Evolutionary conservation across 2,113 vertebrate genomes (phyloP).

Genomic region (Limnothrissa miodon): DNA sequence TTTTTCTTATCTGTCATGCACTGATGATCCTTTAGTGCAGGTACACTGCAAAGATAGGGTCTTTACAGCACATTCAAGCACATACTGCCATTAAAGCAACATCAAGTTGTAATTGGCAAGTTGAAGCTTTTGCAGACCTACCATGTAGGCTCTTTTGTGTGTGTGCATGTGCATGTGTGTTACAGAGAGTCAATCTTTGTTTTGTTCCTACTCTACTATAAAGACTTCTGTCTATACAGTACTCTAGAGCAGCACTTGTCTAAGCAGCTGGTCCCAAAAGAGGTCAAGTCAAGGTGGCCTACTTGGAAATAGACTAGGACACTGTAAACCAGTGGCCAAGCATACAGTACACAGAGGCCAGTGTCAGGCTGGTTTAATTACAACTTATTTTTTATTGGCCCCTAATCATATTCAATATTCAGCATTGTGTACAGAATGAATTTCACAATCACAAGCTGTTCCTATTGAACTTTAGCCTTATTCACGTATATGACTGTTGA

Average conservation of each 20-base stretch:
- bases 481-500: too few species aligned
- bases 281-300: not conserved
- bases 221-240: not conserved
- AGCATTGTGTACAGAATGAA: not conserved
- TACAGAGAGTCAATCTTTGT: not conserved
- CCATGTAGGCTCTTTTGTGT: not conserved
- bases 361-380: too few species aligned
- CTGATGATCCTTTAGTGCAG: conserved; percentile 58
- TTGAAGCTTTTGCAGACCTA: not conserved
- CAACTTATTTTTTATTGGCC: not conserved
- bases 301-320: not conserved
- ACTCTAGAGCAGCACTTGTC: not conserved
- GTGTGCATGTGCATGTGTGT: conserved; percentile 19
- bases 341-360: too few species aligned
- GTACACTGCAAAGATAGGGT: not conserved
- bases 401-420: not conserved
- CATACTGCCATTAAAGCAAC: not conserved
- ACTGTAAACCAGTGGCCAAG: too few species aligned
- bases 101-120: not conserved
- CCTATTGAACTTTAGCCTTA: not conserved
- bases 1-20: conserved; percentile 52
- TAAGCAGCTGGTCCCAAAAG: not conserved
- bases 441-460: not conserved
- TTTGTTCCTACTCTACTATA: not conserved
- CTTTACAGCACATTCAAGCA: not conserved